Evolutionary conservation across 1,140 invertebrate genomes (phyloP).

Genomic region (Calliphora vicina): DNA sequence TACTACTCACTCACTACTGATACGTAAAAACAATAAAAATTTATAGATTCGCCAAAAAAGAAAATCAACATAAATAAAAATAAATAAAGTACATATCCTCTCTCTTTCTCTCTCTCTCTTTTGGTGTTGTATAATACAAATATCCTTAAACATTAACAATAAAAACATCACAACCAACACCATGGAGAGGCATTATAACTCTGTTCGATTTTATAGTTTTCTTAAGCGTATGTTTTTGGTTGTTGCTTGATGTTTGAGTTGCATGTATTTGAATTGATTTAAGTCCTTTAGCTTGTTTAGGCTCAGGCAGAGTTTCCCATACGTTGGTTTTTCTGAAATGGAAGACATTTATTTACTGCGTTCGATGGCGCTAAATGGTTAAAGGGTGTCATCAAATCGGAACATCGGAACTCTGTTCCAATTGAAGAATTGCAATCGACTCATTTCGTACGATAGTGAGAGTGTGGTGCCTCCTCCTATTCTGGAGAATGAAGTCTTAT

Average conservation of each 20-base stretch:
- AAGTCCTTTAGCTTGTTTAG: neutral
- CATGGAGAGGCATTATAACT: neutral
- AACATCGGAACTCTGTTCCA: no score
- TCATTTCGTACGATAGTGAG: no score
- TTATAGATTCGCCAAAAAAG: neutral
- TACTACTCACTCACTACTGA: neutral
- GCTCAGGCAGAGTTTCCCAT: neutral
- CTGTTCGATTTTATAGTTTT: constrained; percentile 8
- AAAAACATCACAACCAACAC: neutral
- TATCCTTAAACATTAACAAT: neutral
- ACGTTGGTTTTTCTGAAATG: no score
- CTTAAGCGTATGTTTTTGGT: neutral
- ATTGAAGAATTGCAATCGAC: no score
- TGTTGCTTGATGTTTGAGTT: neutral
- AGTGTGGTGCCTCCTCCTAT: no score
- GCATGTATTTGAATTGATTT: neutral
- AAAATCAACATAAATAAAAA: constrained; percentile 6
- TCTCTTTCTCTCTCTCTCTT: no score
- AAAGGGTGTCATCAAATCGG: no score
- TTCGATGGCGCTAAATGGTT: no score
- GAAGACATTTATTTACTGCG: no score
- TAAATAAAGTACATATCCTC: neutral
- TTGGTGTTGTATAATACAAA: no score
- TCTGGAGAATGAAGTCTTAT: no score
- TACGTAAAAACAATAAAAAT: constrained; percentile 3